Conservation (phyloP, 2,113 vertebrate species). For the Carassius auratus region DNA sequence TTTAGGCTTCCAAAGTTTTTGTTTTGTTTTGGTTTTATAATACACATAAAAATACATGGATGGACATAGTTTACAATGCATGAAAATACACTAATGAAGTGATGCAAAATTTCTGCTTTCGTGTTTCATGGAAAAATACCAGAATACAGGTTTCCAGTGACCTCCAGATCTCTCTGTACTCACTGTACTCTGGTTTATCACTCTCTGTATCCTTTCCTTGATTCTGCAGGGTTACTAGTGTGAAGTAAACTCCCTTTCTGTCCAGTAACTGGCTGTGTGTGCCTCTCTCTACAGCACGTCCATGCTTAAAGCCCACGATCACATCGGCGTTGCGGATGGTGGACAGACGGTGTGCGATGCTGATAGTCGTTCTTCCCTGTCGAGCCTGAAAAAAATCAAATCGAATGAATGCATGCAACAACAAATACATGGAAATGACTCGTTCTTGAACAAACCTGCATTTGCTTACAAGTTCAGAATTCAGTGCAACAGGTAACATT, state of each 20-base stretch:
- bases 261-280: constrained; percentile 73
- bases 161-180: neutral
- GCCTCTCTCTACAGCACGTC: constrained; percentile 76
- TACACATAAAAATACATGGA: neutral
- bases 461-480: no score
- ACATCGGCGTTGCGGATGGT: constrained; percentile 78
- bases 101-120: neutral
- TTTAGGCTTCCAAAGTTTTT: no score
- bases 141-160: neutral
- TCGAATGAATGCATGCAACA: neutral
- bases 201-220: constrained; percentile 55
- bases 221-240: constrained; percentile 78
- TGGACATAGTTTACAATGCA: neutral
- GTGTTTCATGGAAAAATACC: neutral
- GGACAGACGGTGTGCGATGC: constrained; percentile 79
- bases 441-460: neutral
- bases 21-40: no score
- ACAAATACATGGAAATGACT: neutral
- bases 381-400: constrained; percentile 68
- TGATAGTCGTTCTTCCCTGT: constrained; percentile 77
- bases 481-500: no score
- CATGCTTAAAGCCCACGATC: constrained; percentile 79
- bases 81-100: neutral
- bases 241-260: constrained; percentile 79
- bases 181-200: constrained; percentile 55